Percentiles rank a stretch among this genome's conserved stretches.
These are phyloP conservation scores for Tineola bisselliella DNA, from an alignment of 2,888 invertebrate genomes.

Conservation along the genomic window DNA sequence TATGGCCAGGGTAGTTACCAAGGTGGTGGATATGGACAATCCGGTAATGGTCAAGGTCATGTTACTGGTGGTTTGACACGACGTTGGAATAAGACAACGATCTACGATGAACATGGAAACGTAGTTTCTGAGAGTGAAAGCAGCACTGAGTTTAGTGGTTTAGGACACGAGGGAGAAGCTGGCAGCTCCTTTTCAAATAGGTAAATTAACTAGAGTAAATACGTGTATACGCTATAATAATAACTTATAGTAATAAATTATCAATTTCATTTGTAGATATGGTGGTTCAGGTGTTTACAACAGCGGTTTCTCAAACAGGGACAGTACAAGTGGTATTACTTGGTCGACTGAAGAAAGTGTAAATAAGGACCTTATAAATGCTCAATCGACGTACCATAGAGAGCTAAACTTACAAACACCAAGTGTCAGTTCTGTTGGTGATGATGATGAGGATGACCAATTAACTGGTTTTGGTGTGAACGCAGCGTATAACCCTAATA, in stretches of 20 bases:
- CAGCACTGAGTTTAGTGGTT: slow-evolving; percentile 57
- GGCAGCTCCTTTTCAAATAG: slow-evolving; percentile 49
- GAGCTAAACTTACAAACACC: slow-evolving; percentile 18
- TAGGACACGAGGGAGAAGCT: slow-evolving; percentile 55
- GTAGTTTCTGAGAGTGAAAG: slow-evolving; percentile 57
- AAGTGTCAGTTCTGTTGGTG: slow-evolving; percentile 46
- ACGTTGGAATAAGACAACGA: slow-evolving; percentile 40
- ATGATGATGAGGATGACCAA: slow-evolving; percentile 34
- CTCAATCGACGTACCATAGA: slow-evolving; percentile 38
- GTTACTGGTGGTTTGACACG: slow-evolving; percentile 31
- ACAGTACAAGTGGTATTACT: slow-evolving; percentile 20
- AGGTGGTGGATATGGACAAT: slow-evolving; percentile 17
- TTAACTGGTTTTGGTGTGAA: slow-evolving; percentile 33
- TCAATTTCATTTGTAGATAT: background rate
- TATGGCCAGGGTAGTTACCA: background rate
- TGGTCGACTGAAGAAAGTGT: slow-evolving; percentile 61
- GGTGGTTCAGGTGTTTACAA: slow-evolving; percentile 10
- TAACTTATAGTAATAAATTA: too few species aligned
- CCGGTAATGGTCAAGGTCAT: slow-evolving; percentile 17
- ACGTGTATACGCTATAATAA: too few species aligned
- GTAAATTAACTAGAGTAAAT: slow-evolving; percentile 30
- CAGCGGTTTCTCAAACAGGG: slow-evolving; percentile 14
- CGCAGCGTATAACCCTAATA: slow-evolving; percentile 47
- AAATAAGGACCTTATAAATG: slow-evolving; percentile 51
- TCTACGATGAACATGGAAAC: slow-evolving; percentile 50